Conservation (phyloP, 2,113 vertebrate genomes). For the Excalfactoria chinensis region DNA sequence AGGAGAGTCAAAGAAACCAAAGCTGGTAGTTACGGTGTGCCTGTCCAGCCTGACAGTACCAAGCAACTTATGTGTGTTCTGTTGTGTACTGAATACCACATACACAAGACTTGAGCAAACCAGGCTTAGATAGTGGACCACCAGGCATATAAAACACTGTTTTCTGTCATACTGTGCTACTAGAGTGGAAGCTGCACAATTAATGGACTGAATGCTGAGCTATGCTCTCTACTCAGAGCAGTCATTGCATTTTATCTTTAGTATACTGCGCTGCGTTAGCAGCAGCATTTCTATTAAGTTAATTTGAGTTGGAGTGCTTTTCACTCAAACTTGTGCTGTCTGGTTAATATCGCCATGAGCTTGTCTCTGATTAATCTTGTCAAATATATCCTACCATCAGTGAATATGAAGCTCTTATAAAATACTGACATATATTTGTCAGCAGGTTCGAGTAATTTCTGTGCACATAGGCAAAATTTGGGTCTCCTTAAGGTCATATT, state of each 20-base stretch:
- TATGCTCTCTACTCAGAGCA: constrained; percentile 4
- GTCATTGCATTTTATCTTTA: constrained; percentile 6
- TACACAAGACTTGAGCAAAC: neutral
- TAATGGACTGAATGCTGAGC: constrained; percentile 1
- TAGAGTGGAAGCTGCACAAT: neutral
- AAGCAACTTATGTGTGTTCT: neutral
- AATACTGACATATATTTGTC: constrained; percentile 4
- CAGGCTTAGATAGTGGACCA: neutral
- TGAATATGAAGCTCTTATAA: neutral
- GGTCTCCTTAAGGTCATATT: neutral
- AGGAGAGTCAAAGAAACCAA: accelerated
- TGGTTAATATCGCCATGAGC: neutral
- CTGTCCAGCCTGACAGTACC: neutral
- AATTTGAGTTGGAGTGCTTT: constrained; percentile 31
- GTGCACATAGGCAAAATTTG: constrained; percentile 4
- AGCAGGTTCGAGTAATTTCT: constrained; percentile 39
- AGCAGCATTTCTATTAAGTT: neutral
- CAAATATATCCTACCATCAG: constrained; percentile 15
- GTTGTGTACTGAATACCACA: neutral
- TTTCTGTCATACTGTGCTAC: neutral
- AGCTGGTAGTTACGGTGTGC: neutral
- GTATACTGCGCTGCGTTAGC: neutral
- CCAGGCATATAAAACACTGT: neutral
- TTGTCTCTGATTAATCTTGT: constrained; percentile 38
- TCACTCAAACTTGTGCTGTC: neutral